Percentiles rank a stretch among this genome's conserved stretches.
phyloP scores from a whole-genome alignment of 2,797 vertebrate species.

The Arctocebus calabarensis region DNA sequence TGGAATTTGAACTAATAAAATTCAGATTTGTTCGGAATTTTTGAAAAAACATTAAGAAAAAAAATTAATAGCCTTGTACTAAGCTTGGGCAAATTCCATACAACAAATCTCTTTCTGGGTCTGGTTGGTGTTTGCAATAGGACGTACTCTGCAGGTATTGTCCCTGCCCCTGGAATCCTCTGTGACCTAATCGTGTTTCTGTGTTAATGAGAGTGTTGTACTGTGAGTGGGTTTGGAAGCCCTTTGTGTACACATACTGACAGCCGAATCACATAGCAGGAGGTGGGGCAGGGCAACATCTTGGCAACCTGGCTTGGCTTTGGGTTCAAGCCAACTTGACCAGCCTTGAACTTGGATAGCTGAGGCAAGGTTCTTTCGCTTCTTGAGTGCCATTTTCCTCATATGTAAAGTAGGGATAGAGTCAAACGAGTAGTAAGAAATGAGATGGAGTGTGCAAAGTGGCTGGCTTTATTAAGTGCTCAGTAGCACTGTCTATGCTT shows the following conservation, averaged over 20 bases:
- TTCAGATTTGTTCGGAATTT: neutral
- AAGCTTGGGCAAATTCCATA: neutral
- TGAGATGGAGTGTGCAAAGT: neutral
- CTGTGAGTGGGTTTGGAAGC: neutral
- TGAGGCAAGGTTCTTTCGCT: neutral
- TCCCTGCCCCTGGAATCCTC: neutral
- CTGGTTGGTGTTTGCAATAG: neutral
- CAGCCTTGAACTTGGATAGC: neutral
- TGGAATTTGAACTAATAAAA: neutral
- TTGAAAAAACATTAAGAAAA: neutral
- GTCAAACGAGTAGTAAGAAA: neutral
- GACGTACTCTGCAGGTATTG: neutral
- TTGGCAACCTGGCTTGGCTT: neutral
- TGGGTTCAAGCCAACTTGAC: neutral
- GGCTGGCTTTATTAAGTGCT: neutral
- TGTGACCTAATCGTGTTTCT: neutral
- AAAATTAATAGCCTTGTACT: neutral
- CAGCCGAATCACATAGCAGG: neutral
- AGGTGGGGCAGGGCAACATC: neutral
- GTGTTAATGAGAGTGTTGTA: neutral
- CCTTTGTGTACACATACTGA: neutral
- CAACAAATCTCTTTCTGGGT: neutral
- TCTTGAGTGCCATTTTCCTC: neutral
- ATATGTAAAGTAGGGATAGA: neutral
- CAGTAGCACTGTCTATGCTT: neutral